These are phyloP conservation scores for Cylloceria caligata DNA, from an alignment of 2,888 invertebrate genomes.

Conservation along the genomic window DNA sequence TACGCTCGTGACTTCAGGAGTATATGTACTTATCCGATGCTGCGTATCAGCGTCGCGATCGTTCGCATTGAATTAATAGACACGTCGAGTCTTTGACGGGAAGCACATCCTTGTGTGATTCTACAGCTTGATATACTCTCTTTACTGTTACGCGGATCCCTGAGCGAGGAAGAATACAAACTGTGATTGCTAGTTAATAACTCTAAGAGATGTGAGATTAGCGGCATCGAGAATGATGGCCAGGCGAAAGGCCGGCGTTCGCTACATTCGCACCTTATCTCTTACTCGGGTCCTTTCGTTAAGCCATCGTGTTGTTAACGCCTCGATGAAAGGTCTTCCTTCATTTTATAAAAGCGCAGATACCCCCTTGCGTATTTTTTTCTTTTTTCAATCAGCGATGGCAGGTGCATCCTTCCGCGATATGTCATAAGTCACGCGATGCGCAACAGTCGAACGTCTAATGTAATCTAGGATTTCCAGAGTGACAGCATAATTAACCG, in stretches of 20 bases:
- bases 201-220: conserved; percentile 9
- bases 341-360: no score
- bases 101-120: conserved; percentile 36
- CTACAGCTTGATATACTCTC: conserved; percentile 14
- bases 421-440: background rate
- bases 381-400: background rate
- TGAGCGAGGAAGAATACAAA: conserved; percentile 10
- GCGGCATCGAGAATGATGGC: background rate
- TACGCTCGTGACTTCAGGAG: conserved; percentile 32
- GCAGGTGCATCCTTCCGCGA: background rate
- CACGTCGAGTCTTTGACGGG: conserved; percentile 35
- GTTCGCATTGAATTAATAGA: conserved; percentile 57
- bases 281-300: background rate
- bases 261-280: background rate
- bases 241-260: background rate
- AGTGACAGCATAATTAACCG: background rate
- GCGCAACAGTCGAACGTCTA: background rate
- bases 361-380: background rate
- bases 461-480: background rate
- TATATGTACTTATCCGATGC: conserved; percentile 6
- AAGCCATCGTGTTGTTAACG: background rate
- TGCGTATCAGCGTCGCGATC: conserved; percentile 49
- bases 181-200: conserved; percentile 22
- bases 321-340: no score
- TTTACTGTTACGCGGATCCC: background rate